Conservation (phyloP, 2,113 vertebrate genomes). For the Varanus salvator region DNA sequence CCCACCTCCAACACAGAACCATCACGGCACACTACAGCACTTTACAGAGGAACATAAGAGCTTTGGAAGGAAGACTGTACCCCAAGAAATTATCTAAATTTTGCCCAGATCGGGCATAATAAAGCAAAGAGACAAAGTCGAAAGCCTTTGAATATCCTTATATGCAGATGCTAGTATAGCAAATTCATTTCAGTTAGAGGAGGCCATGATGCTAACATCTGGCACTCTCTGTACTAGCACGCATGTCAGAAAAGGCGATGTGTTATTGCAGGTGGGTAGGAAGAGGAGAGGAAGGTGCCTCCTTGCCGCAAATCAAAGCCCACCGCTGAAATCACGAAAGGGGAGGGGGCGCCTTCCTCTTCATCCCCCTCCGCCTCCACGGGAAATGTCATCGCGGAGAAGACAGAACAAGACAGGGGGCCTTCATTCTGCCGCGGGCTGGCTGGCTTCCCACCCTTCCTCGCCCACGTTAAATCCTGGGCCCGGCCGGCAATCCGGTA, state of each 20-base stretch:
- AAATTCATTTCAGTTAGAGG: neutral
- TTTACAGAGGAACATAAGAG: neutral
- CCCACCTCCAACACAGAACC: neutral
- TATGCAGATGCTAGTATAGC: neutral
- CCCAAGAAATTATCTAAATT: neutral
- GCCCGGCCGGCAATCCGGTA: slow-evolving; percentile 59
- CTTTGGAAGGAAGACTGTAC: too few relatives aligned
- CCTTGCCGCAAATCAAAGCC: too few relatives aligned
- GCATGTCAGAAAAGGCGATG: neutral
- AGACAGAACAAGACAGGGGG: neutral
- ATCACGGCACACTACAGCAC: too few relatives aligned
- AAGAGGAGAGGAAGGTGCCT: neutral
- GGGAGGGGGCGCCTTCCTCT: neutral
- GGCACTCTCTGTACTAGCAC: neutral
- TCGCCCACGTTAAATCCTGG: neutral
- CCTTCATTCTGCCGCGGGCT: too few relatives aligned
- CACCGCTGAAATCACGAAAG: neutral
- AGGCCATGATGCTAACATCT: neutral
- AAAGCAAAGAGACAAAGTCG: neutral
- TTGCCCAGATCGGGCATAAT: neutral
- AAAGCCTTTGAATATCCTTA: neutral
- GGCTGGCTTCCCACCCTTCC: neutral
- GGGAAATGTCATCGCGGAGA: neutral
- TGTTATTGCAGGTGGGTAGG: neutral
- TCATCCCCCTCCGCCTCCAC: too few relatives aligned